Evolutionary conservation across 2,888 invertebrate genomes (phyloP), one percentile per base, ranked within the genome.

Genomic region (Caenorhabditis japonica): DNA sequence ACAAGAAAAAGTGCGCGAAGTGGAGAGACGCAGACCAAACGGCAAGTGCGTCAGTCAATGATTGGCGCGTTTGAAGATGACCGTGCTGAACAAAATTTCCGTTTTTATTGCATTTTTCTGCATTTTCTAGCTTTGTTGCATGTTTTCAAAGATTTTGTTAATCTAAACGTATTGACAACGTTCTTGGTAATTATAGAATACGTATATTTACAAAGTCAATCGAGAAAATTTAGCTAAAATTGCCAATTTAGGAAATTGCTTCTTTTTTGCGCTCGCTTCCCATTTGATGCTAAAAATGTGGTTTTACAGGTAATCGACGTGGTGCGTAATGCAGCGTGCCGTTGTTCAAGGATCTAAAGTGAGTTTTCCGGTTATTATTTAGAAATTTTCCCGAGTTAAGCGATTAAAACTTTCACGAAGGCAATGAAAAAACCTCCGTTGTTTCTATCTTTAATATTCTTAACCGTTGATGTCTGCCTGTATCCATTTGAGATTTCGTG

Each of bases 321-420:
- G 68, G 75, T 69, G 64, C 71, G 74, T 46, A 38, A 81, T 81
- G 81, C 81, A 81, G 76, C 76, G 81, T 61, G 79, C 81, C 68
- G 81, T 81, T 30, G 75, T 73, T 52, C 69, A 69, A 75, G 79
- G 74, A 64, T 71, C 79, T 49, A 76, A 75, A 55, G 79, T 79
- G 44, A 72, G 76, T 64, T 58, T 52, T 44, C 39, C 2, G 4
- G n/a, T 21, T 8, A 13, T 12, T 51, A 19, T 5, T 23, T 21
- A 3, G 17, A 17, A 49, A 15, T 30, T n/a, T n/a, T n/a, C n/a
- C n/a, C n/a, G n/a, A n/a, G n/a, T n/a, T n/a, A n/a, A n/a, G n/a
- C n/a, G n/a, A n/a, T n/a, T n/a, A n/a, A n/a, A n/a, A n/a, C n/a
- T n/a, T n/a, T n/a, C n/a, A n/a, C 30, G 7, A 30, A 30, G 10